Conservation (phyloP, 92 coral and sea anemone genomes). For the Porites evermanni region DNA sequence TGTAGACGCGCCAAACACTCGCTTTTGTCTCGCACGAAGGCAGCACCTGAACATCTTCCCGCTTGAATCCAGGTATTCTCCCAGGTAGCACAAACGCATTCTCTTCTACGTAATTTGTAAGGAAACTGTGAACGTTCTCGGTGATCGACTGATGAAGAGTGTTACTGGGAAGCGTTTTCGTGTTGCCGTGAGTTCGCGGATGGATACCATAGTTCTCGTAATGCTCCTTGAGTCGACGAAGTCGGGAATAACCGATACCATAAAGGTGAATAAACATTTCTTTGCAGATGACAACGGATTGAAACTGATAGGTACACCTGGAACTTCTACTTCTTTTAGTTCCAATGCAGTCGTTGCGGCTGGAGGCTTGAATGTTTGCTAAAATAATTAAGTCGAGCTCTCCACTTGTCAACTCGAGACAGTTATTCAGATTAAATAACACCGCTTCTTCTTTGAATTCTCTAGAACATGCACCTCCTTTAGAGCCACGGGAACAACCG, state of each 20-base stretch:
- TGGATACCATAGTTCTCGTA: background rate
- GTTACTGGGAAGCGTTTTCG: too few species aligned
- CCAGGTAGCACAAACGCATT: too few species aligned
- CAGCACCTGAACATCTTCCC: too few species aligned
- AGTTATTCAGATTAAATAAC: slow-evolving; percentile 24
- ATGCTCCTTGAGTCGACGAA: background rate
- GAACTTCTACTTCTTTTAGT: background rate
- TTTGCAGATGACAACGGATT: background rate
- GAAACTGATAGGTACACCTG: background rate
- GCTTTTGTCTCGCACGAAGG: too few species aligned
- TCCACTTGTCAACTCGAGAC: slow-evolving; percentile 22
- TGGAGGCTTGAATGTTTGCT: slow-evolving; percentile 17
- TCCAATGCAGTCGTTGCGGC: background rate
- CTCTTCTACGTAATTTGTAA: too few species aligned
- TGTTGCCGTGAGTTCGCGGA: too few species aligned
- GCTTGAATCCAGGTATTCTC: too few species aligned
- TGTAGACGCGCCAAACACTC: too few species aligned
- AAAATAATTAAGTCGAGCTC: slow-evolving; percentile 25
- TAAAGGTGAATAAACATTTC: background rate
- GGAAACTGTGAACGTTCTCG: too few species aligned
- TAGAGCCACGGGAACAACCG: slow-evolving; percentile 32
- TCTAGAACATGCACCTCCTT: slow-evolving; percentile 31
- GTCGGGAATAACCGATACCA: background rate
- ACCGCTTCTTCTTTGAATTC: slow-evolving; percentile 28
- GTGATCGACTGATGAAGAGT: too few species aligned